A percentile compares a stretch with the other conserved stretches of the same genome.
phyloP scores from a whole-genome alignment of 2,888 invertebrate species.

The Thecocarcelia acutangulata region DNA sequence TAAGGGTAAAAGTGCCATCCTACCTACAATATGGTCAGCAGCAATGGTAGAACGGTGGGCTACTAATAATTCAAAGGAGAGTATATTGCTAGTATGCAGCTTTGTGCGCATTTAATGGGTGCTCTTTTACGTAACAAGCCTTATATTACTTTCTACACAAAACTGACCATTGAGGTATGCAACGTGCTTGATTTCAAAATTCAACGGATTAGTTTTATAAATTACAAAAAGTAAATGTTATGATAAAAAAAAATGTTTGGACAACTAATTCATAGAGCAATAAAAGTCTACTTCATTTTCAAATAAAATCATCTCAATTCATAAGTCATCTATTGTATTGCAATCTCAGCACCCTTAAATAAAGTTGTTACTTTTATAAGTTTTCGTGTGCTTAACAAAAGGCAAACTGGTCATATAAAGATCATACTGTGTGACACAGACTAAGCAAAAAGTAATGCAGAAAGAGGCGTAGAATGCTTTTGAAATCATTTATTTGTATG shows the following conservation, averaged over 20 bases:
- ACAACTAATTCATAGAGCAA: slow-evolving; percentile 18
- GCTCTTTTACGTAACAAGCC: slow-evolving; percentile 60
- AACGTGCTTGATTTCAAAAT: slow-evolving; percentile 49
- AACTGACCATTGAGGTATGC: slow-evolving; percentile 59
- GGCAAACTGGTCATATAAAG: slow-evolving; percentile 57
- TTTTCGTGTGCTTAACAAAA: slow-evolving; percentile 55
- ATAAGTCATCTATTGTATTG: slow-evolving; percentile 63
- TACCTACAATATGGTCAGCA: background rate
- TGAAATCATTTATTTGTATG: slow-evolving; percentile 62
- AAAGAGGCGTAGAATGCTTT: slow-evolving; percentile 51
- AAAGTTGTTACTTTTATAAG: slow-evolving; percentile 62
- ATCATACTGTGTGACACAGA: slow-evolving; percentile 59
- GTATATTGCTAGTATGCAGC: slow-evolving; percentile 6
- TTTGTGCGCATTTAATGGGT: slow-evolving; percentile 38
- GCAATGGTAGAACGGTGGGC: slow-evolving; percentile 5
- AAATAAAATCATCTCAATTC: slow-evolving; percentile 39
- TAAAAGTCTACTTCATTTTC: slow-evolving; percentile 40
- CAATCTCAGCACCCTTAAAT: slow-evolving; percentile 66
- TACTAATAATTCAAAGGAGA: slow-evolving; percentile 35
- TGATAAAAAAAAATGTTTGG: slow-evolving; percentile 9
- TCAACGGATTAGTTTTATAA: slow-evolving; percentile 64
- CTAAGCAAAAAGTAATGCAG: background rate
- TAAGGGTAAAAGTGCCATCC: slow-evolving; percentile 52
- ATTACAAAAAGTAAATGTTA: slow-evolving; percentile 49
- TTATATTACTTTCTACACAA: slow-evolving; percentile 11